Percentiles rank a stretch among this genome's conserved stretches.
Evolutionary conservation across 2,113 vertebrate species (phyloP).

Genomic region (Polypterus bichir): DNA sequence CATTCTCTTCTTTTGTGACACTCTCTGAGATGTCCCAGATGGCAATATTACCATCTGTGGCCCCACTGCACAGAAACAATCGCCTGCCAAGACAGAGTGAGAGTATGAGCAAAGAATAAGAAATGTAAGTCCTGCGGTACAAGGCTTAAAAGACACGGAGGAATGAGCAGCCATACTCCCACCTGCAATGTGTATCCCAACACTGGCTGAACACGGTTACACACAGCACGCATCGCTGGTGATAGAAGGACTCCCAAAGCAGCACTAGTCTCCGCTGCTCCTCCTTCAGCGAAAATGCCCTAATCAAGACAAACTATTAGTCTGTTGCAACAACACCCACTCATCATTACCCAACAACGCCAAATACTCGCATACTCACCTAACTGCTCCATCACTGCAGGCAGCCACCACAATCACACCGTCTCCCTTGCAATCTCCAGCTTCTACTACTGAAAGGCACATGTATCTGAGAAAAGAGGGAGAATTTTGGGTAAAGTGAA

Average conservation of each 20-base stretch:
- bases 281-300: constrained; percentile 69
- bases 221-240: constrained; percentile 84
- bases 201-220: constrained; percentile 49
- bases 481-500: too few species aligned
- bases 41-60: constrained; percentile 72
- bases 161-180: constrained; percentile 24
- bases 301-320: constrained; percentile 30
- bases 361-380: constrained; percentile 65
- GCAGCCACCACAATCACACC: constrained; percentile 56
- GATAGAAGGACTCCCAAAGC: constrained; percentile 73
- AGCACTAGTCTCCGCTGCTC: constrained; percentile 44
- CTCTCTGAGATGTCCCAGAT: constrained; percentile 69
- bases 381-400: constrained; percentile 83
- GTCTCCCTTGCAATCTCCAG: constrained; percentile 17
- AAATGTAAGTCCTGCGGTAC: background rate
- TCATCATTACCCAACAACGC: too few species aligned
- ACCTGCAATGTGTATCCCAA: constrained; percentile 45
- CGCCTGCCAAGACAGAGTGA: constrained; percentile 38
- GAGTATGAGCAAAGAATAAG: background rate
- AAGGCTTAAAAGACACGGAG: too few species aligned
- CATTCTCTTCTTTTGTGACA: constrained; percentile 5
- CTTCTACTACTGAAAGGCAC: constrained; percentile 51
- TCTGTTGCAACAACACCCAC: too few species aligned
- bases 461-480: constrained; percentile 66
- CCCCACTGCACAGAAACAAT: constrained; percentile 69